A percentile compares a stretch with the other conserved stretches of the same genome.
Evolutionary conservation across 2,113 vertebrate species (phyloP).

Genomic region (Anhinga rufa): DNA sequence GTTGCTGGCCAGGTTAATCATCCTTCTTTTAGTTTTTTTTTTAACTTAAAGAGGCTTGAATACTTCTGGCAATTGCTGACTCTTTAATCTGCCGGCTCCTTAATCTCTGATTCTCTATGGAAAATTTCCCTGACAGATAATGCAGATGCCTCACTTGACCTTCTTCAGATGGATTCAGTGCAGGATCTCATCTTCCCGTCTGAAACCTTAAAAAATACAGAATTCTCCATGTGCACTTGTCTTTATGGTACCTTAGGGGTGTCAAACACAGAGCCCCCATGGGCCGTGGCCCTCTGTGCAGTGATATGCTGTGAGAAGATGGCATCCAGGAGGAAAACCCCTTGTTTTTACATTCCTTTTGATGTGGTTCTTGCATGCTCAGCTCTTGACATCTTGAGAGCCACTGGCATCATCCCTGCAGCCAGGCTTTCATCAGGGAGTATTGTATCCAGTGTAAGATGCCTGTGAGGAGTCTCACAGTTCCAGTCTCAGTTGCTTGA

Average conservation of each 20-base stretch:
- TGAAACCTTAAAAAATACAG: background rate
- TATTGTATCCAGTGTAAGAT: background rate
- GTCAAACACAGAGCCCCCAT: background rate
- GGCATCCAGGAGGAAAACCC: background rate
- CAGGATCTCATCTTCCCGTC: background rate
- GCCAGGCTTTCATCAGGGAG: background rate
- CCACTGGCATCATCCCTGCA: background rate
- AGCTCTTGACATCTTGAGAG: background rate
- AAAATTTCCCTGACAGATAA: background rate
- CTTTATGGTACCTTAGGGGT: background rate
- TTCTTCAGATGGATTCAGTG: background rate
- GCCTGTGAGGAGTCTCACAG: background rate
- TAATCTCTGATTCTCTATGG: background rate
- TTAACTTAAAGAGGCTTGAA: constrained; percentile 10
- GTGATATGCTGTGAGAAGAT: background rate
- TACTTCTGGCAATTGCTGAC: background rate
- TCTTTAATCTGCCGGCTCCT: background rate
- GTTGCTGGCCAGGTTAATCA: constrained; percentile 21
- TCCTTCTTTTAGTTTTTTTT: constrained; percentile 23
- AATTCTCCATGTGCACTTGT: background rate
- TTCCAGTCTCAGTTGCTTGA: background rate
- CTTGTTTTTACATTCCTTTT: background rate
- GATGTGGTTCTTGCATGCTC: background rate
- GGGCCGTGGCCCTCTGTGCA: background rate
- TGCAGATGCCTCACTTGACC: background rate